Conservation (phyloP, 92 coral and sea anemone species). For the Bergia puertoricense region DNA sequence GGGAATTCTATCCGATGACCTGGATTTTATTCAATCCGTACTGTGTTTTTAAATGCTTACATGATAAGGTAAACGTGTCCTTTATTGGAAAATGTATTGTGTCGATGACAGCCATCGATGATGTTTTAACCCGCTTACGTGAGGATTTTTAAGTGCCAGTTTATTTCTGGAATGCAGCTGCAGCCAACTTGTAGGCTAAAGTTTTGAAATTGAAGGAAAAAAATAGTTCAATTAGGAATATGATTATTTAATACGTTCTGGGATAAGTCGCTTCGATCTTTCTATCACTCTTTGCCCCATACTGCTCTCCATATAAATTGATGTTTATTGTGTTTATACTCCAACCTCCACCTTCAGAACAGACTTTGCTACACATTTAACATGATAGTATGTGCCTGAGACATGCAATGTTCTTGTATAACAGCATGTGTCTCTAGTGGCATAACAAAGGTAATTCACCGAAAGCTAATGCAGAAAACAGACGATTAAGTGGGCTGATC, state of each 20-base stretch:
- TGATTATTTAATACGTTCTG: background rate
- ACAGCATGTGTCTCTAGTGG: too few relatives aligned
- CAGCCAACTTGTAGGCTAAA: background rate
- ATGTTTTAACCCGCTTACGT: background rate
- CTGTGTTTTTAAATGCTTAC: background rate
- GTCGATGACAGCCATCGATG: background rate
- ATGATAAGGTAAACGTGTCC: too few relatives aligned
- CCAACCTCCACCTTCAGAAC: background rate
- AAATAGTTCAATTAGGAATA: background rate
- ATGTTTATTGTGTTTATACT: too few relatives aligned
- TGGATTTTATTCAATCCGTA: background rate
- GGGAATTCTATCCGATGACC: background rate
- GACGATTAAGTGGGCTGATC: background rate
- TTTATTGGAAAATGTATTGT: background rate
- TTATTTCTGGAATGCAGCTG: background rate
- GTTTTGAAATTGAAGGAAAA: too few relatives aligned
- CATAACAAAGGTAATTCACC: background rate
- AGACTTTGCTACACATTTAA: background rate
- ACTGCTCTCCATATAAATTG: too few relatives aligned
- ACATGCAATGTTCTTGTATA: background rate
- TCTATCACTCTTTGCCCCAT: background rate
- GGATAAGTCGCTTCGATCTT: background rate
- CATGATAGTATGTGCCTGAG: background rate
- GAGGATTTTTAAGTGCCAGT: background rate
- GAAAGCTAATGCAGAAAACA: conserved; percentile 7